Conservation (phyloP, 2,113 vertebrate genomes). For the Synchiropus splendidus region DNA sequence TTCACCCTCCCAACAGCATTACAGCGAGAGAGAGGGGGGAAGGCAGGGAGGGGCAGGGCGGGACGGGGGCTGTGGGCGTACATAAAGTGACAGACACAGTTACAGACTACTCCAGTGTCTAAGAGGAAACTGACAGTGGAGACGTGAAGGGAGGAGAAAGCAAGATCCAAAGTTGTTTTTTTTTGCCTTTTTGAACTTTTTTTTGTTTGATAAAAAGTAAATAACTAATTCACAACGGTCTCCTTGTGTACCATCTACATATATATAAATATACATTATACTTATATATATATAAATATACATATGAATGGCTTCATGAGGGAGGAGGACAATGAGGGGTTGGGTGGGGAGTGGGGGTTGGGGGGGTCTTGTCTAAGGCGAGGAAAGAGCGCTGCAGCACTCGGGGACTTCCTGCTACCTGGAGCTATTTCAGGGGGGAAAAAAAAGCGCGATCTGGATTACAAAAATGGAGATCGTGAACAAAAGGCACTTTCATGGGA, state of each 20-base stretch:
- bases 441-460: constrained; percentile 51
- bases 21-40: constrained; percentile 30
- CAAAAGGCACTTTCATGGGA: constrained; percentile 79
- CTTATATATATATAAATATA: constrained; percentile 48
- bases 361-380: constrained; percentile 2
- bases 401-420: constrained; percentile 41
- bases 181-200: constrained; percentile 60
- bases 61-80: constrained; percentile 17
- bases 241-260: constrained; percentile 70
- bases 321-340: constrained; percentile 57
- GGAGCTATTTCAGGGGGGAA: constrained; percentile 18
- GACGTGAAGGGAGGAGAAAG: constrained; percentile 50
- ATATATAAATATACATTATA: constrained; percentile 49
- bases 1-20: constrained; percentile 44
- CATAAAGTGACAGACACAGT: constrained; percentile 52
- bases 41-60: constrained; percentile 33
- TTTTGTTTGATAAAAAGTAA: constrained; percentile 69
- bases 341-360: constrained; percentile 26
- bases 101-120: constrained; percentile 72
- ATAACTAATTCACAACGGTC: constrained; percentile 76
- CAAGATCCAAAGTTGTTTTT: constrained; percentile 46
- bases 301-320: constrained; percentile 66
- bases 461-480: constrained; percentile 72
- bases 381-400: constrained; percentile 13
- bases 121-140: constrained; percentile 62